Conservation (phyloP, 2,113 vertebrate genomes). For the Hypanus sabinus region DNA sequence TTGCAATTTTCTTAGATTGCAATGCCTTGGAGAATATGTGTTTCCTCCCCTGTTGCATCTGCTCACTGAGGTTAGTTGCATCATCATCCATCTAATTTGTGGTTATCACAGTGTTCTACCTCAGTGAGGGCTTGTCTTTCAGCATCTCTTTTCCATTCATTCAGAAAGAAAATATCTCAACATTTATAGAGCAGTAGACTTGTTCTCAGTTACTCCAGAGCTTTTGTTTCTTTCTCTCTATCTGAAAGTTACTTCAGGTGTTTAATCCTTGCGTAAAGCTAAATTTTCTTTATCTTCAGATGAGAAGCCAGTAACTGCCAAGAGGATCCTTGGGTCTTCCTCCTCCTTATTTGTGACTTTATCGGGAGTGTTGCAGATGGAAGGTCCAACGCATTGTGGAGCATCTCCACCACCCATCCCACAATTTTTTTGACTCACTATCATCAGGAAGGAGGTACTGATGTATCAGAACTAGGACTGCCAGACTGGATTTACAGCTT, state of each 20-base stretch:
- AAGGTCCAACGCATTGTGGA: no score
- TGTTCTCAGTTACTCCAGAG: not conserved
- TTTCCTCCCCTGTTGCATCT: not conserved
- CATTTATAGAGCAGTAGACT: not conserved
- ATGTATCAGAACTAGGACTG: no score
- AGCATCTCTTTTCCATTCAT: not conserved
- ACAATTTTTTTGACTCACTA: no score
- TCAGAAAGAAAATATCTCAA: not conserved
- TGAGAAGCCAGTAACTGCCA: no score
- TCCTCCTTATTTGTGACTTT: no score
- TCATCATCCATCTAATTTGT: not conserved
- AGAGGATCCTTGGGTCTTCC: no score
- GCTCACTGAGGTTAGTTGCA: not conserved
- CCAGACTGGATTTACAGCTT: no score
- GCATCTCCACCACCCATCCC: no score
- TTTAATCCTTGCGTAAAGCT: not conserved
- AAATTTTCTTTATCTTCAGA: not conserved
- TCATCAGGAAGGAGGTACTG: no score
- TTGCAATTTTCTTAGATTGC: not conserved
- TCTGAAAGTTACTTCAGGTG: not conserved
- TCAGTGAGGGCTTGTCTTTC: not conserved
- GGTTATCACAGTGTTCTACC: not conserved
- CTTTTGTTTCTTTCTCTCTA: not conserved
- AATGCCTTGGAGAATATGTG: not conserved
- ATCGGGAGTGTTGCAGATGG: no score